Evolutionary conservation across 2,797 vertebrate genomes (phyloP).

Genomic region (Pteropus rufus): DNA sequence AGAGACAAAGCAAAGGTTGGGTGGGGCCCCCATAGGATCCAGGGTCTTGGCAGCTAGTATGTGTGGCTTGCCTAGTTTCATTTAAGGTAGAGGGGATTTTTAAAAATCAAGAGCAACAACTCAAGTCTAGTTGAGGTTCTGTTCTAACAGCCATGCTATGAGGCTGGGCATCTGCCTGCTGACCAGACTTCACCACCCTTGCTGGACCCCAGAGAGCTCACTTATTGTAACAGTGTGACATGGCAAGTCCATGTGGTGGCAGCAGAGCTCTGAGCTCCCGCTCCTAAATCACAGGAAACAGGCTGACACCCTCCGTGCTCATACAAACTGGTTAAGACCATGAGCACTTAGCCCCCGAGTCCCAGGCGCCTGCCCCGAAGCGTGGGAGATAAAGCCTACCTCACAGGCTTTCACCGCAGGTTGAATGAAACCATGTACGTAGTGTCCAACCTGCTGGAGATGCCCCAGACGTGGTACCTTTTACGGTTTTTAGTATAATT

Average conservation of each 20-base stretch:
- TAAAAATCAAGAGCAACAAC: background rate
- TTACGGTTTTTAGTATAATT: background rate
- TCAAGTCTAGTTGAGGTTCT: background rate
- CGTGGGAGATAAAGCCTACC: background rate
- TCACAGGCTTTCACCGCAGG: background rate
- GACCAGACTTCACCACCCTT: background rate
- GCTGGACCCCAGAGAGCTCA: background rate
- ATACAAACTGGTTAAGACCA: background rate
- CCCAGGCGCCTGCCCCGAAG: background rate
- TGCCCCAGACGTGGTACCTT: background rate
- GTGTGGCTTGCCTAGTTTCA: background rate
- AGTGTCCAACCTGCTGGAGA: background rate
- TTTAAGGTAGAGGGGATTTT: background rate
- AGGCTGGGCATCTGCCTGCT: background rate
- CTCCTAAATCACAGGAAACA: background rate
- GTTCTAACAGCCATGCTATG: background rate
- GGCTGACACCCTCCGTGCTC: accelerated
- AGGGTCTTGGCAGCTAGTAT: background rate
- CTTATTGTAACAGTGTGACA: background rate
- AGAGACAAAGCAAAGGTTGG: background rate
- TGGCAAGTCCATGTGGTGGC: accelerated
- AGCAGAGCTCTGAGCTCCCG: background rate
- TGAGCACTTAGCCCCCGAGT: no score
- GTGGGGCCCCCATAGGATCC: background rate
- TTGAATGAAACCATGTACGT: background rate